Percentiles rank a stretch among this genome's conserved stretches.
phyloP scores from a whole-genome alignment of 2,113 vertebrate species.

The Orthonyx spaldingii region DNA sequence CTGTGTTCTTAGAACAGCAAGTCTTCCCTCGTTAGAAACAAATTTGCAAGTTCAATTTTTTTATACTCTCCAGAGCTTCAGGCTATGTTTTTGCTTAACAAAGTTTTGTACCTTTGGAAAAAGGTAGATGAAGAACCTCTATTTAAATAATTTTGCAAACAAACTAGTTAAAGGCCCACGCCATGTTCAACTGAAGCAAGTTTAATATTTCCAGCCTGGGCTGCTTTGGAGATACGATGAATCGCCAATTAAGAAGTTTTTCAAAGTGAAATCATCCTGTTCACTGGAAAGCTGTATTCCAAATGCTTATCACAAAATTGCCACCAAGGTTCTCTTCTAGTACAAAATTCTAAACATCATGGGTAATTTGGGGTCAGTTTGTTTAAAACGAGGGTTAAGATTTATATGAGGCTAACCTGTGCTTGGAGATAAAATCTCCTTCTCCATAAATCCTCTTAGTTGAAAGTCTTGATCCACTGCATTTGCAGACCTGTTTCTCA shows the following conservation, averaged over 20 bases:
- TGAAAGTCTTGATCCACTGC: background rate
- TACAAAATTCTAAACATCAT: background rate
- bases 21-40: background rate
- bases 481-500: background rate
- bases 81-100: background rate
- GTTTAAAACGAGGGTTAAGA: background rate
- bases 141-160: background rate
- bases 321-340: background rate
- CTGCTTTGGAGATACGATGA: background rate
- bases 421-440: slow-evolving; percentile 14
- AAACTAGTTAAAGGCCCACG: background rate
- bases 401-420: background rate
- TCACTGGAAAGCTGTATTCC: background rate
- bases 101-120: background rate
- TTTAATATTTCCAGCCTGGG: background rate
- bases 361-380: background rate
- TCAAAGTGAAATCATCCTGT: background rate
- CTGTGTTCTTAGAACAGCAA: background rate
- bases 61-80: background rate
- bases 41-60: background rate
- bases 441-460: background rate
- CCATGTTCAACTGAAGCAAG: background rate
- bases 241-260: background rate
- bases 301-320: background rate
- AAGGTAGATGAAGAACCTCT: background rate